Conservation (phyloP, 2,113 vertebrate species). For the Pao palembangensis region DNA sequence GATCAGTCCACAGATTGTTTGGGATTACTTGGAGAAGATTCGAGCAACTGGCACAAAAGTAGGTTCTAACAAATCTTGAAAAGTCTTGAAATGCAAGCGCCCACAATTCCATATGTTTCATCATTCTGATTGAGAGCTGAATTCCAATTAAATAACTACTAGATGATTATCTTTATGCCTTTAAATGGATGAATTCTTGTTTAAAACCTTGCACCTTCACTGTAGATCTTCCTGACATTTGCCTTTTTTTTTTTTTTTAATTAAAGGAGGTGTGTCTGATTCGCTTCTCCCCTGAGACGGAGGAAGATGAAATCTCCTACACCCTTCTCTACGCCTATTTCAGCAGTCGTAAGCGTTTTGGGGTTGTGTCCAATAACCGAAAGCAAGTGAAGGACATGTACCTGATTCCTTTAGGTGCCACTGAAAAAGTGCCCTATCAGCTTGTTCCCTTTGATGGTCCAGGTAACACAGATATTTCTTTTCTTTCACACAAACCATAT, state of each 20-base stretch:
- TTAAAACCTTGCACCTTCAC: neutral
- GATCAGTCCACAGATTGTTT: conserved; percentile 95
- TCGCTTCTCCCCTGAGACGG: conserved; percentile 92
- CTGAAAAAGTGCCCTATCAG: conserved; percentile 96
- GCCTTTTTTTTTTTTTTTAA: conserved; percentile 39
- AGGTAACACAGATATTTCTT: conserved; percentile 74
- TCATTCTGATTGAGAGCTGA: neutral
- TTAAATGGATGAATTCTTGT: conserved; percentile 1
- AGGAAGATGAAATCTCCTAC: conserved; percentile 98
- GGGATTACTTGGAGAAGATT: conserved; percentile 99
- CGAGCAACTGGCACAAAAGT: conserved; percentile 98
- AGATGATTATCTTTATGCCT: neutral
- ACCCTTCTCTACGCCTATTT: conserved; percentile 94
- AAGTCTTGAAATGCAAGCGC: neutral
- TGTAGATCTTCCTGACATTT: conserved; percentile 15
- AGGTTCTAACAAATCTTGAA: conserved; percentile 18
- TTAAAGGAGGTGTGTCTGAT: conserved; percentile 94
- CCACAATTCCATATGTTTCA: neutral
- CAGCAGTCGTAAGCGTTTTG: conserved; percentile 94
- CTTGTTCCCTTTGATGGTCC: conserved; percentile 98
- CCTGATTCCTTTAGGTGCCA: conserved; percentile 90
- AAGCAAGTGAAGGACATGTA: conserved; percentile 99
- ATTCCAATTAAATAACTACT: neutral
- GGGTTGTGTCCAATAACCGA: conserved; percentile 94
- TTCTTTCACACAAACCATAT: neutral